Base-by-base conservation (phyloP, 37 sponge, comb jelly and placozoan genomes). In the Petrosia ficiformis region DNA sequence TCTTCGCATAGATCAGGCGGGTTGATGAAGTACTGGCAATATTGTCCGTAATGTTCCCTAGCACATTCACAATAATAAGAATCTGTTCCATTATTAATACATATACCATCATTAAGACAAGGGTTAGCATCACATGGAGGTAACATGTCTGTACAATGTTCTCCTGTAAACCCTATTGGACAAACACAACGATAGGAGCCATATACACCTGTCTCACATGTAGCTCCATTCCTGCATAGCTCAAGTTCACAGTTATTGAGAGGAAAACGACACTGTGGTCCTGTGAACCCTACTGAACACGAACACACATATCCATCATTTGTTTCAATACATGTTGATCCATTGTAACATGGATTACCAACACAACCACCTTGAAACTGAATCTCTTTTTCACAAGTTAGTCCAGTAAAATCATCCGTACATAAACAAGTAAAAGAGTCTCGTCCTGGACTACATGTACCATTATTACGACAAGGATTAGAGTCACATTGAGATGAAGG, bases 21-120 rank as follows among this genome's bases (percentile, higher is more conserved):
- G 2, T 39, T 26, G 28, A 80, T 58, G 26, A 74, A 24, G 3
- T 44, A 63, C 61, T 90, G 72, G 48, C 93, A 92, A 37, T 44
- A 60, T 0, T 43, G 57, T 61, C 88, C 93, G 38, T 14, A 61
- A 65, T 56, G 87, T 37, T 42, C 48, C 0, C 63, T 19, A 5
- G 70, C 57, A 42, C 93, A 92, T 35, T 64, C 44, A 37, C 92
- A 91, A 25, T 29, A 72, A 71, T 78, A 91, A 4, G 42, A 22
- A 75, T 71, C 57, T 42, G 59, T 48, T 28, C 34, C 73, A 4
- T 29, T 32, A 25, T 78, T 72, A 25, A 1, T 48, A 44, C 92
- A 91, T 28, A 73, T 82, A 19, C 92, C 92, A 36, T 84, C 88
- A 79, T 92, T 92, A 4, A 70, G 67, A 44, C 88, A 87, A 43